A percentile compares a stretch with the other conserved stretches of the same genome.
These are phyloP conservation scores for Yoshiicerus persimilis DNA, from an alignment of 1,140 invertebrate genomes.

Conservation along the genomic window DNA sequence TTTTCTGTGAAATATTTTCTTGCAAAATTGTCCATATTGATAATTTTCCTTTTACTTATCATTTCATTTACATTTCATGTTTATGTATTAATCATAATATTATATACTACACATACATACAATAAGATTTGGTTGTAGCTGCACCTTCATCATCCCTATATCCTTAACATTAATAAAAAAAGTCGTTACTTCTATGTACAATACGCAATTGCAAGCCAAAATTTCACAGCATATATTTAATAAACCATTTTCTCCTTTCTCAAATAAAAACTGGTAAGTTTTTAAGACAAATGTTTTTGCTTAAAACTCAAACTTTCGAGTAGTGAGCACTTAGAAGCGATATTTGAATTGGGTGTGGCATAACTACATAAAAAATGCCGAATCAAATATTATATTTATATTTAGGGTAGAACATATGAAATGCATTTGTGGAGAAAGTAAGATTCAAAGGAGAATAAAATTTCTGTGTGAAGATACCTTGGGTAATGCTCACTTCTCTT, in stretches of 20 bases:
- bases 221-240: no score
- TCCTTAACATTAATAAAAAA: not conserved
- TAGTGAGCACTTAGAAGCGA: no score
- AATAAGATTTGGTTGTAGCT: not conserved
- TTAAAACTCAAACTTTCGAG: no score
- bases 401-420: not conserved
- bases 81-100: not conserved
- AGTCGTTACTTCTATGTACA: not conserved
- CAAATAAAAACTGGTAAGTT: no score
- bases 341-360: no score
- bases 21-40: not conserved
- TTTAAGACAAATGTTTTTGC: no score
- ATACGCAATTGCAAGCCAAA: not conserved
- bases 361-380: no score
- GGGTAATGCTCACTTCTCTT: not conserved
- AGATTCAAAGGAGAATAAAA: not conserved
- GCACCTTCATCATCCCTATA: not conserved
- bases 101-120: not conserved
- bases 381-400: no score
- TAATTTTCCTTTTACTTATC: no score
- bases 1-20: not conserved
- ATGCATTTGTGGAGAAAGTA: not conserved
- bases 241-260: no score
- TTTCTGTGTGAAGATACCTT: not conserved
- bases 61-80: not conserved